A percentile compares a stretch with the other conserved stretches of the same genome.
phyloP scores from a whole-genome alignment of 2,113 vertebrate species.

The Sisor rabdophorus region DNA sequence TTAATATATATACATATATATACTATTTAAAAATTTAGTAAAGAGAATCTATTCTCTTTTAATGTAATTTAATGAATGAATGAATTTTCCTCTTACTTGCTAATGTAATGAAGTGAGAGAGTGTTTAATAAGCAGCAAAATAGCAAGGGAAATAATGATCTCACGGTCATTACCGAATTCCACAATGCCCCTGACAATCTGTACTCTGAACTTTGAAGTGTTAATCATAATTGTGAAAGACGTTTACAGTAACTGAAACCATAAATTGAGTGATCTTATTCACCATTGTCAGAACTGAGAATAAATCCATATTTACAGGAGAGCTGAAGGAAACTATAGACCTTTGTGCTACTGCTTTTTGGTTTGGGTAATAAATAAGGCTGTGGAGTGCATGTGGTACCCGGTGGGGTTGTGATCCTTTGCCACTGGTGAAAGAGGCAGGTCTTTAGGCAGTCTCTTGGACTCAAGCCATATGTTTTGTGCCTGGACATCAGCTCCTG shows the following conservation, averaged over 20 bases:
- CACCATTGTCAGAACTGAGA: slow-evolving; percentile 25
- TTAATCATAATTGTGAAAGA: slow-evolving; percentile 44
- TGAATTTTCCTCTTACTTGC: slow-evolving; percentile 6
- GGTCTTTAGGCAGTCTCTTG: slow-evolving; percentile 97
- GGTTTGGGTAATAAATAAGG: background rate
- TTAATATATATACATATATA: no score
- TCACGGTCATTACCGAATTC: slow-evolving; percentile 44
- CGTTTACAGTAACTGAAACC: slow-evolving; percentile 38
- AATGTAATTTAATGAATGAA: no score
- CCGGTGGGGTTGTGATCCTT: slow-evolving; percentile 96
- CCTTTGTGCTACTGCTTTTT: slow-evolving; percentile 31
- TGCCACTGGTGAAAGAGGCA: slow-evolving; percentile 99
- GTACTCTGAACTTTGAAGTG: slow-evolving; percentile 44
- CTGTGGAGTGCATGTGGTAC: slow-evolving; percentile 56
- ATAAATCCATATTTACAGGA: no score
- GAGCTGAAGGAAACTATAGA: background rate
- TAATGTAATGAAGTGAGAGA: slow-evolving; percentile 16
- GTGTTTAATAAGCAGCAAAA: slow-evolving; percentile 37
- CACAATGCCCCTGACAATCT: slow-evolving; percentile 42
- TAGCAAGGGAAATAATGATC: slow-evolving; percentile 34
- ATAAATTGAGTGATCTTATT: slow-evolving; percentile 43
- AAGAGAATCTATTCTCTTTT: no score
- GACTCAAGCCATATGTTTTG: slow-evolving; percentile 99
- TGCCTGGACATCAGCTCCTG: slow-evolving; percentile 99
- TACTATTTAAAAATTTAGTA: no score